Evolutionary conservation across 92 coral and sea anemone genomes (phyloP).

Genomic region (Palythoa caribaeorum): DNA sequence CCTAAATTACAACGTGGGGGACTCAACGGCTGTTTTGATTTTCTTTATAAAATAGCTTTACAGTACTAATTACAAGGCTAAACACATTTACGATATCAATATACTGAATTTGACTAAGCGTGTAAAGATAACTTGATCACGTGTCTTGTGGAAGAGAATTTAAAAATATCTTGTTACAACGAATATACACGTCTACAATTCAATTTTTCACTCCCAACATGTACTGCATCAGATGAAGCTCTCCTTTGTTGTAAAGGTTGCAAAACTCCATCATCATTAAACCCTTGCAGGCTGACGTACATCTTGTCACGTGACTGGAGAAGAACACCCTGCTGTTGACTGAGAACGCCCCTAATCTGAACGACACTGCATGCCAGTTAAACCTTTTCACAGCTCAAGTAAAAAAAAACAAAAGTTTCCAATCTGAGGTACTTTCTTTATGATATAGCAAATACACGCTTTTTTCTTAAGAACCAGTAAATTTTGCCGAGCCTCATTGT

Average conservation of each 20-base stretch:
- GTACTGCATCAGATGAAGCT: slow-evolving; percentile 39
- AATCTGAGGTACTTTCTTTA: too few relatives aligned
- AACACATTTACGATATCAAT: too few relatives aligned
- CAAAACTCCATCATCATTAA: slow-evolving; percentile 37
- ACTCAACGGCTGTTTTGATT: too few relatives aligned
- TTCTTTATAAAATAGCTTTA: too few relatives aligned
- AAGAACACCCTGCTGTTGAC: slow-evolving; percentile 37
- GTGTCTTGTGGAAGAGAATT: too few relatives aligned
- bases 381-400: not conserved
- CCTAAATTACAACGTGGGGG: too few relatives aligned
- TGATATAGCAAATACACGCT: not conserved
- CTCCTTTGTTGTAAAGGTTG: slow-evolving; percentile 34
- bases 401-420: not conserved
- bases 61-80: too few relatives aligned
- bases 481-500: too few relatives aligned
- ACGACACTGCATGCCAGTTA: not conserved
- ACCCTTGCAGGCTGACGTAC: slow-evolving; percentile 32
- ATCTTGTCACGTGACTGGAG: slow-evolving; percentile 18
- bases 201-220: not conserved
- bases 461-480: too few relatives aligned
- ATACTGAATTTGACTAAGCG: too few relatives aligned
- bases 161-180: too few relatives aligned
- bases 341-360: slow-evolving; percentile 18
- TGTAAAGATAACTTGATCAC: too few relatives aligned
- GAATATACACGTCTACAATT: not conserved